Evolutionary conservation across 2,888 invertebrate genomes (phyloP).

Genomic region (Tridacna crocea): DNA sequence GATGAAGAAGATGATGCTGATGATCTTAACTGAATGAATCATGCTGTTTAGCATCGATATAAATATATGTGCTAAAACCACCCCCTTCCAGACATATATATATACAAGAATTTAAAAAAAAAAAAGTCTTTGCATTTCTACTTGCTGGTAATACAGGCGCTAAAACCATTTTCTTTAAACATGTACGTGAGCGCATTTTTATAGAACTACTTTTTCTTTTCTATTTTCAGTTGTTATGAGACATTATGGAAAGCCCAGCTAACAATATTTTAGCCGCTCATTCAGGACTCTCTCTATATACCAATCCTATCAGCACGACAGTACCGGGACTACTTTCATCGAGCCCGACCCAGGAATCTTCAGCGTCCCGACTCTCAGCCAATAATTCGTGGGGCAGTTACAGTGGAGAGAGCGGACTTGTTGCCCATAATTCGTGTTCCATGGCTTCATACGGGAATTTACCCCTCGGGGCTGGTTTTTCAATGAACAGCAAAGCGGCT

Average conservation of each 20-base stretch:
- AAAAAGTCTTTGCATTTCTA: background rate
- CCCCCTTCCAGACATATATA: too few species aligned
- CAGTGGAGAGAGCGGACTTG: slow-evolving; percentile 71
- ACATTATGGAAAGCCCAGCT: slow-evolving; percentile 76
- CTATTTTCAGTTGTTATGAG: slow-evolving; percentile 72
- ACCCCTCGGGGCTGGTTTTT: slow-evolving; percentile 77
- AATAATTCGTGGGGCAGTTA: slow-evolving; percentile 79
- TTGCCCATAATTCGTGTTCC: slow-evolving; percentile 77
- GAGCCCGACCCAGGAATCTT: slow-evolving; percentile 75
- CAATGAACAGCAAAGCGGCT: slow-evolving; percentile 77
- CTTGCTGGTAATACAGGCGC: background rate
- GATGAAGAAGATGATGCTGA: too few species aligned
- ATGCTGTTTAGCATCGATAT: too few species aligned
- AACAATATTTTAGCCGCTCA: slow-evolving; percentile 78
- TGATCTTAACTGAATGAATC: too few species aligned
- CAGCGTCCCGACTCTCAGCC: slow-evolving; percentile 72
- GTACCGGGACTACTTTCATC: slow-evolving; percentile 75
- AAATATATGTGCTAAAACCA: too few species aligned
- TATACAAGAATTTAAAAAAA: background rate
- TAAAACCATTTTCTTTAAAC: too few species aligned
- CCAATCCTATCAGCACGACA: slow-evolving; percentile 69
- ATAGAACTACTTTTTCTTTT: background rate
- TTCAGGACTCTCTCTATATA: slow-evolving; percentile 75
- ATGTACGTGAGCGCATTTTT: too few species aligned
- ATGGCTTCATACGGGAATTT: slow-evolving; percentile 79